These are phyloP conservation scores for Zaprionus lineosus DNA, from an alignment of 2,888 invertebrate species.

Conservation along the genomic window DNA sequence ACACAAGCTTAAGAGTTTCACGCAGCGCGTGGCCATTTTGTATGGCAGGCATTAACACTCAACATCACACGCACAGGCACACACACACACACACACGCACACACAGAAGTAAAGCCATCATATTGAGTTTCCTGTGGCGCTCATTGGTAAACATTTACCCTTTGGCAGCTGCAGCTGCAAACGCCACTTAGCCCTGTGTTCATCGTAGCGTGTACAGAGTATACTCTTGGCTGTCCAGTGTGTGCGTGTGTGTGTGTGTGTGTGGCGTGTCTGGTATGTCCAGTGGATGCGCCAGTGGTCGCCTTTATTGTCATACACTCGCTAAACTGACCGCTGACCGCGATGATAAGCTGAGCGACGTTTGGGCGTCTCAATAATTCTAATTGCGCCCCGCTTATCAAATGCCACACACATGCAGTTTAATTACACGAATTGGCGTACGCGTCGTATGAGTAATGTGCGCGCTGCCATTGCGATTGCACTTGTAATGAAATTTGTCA, in stretches of 20 bases:
- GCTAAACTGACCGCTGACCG: conserved; percentile 34
- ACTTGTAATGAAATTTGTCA: conserved; percentile 60
- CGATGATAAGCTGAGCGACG: conserved; percentile 51
- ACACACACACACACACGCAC: no score
- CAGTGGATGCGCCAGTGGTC: not conserved
- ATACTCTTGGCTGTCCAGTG: conserved; percentile 7
- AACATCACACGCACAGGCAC: no score
- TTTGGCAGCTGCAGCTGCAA: not conserved
- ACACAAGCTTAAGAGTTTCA: conserved; percentile 42
- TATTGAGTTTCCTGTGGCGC: conserved; percentile 75
- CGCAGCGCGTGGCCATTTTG: conserved; percentile 57
- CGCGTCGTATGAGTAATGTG: conserved; percentile 49
- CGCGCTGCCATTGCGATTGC: conserved; percentile 17
- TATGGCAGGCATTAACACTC: conserved; percentile 35
- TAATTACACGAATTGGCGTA: conserved; percentile 63
- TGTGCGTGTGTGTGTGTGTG: not conserved
- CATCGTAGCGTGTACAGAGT: conserved; percentile 24
- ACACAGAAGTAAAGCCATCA: no score
- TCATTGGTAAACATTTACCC: conserved; percentile 66
- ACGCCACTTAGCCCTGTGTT: conserved; percentile 8
- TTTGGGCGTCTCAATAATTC: conserved; percentile 58
- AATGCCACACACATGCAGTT: conserved; percentile 44
- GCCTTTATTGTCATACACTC: conserved; percentile 53
- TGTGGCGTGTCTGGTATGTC: conserved; percentile 27
- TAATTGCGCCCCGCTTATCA: conserved; percentile 69